Evolutionary conservation across 2,888 invertebrate species (phyloP), one percentile per base, ranked within the genome.

Genomic region (Eutolmus rufibarbis): DNA sequence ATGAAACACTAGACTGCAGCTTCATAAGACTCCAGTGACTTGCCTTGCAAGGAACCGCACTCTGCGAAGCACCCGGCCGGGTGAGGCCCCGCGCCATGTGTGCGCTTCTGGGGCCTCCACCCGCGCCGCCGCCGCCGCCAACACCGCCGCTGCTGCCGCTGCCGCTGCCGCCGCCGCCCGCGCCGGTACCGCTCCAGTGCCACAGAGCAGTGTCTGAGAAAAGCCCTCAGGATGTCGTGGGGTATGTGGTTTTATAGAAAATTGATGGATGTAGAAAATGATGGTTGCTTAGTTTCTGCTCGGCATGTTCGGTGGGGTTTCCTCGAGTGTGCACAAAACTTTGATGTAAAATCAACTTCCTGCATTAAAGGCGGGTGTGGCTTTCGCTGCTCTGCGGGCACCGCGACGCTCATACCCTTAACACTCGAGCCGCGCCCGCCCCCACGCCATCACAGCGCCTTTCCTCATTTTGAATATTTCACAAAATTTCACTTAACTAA

Each of bases 291-390:
- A 87, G 88, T 88, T 88, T 88, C 87, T 86, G 87, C 77, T 77
- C 51, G 56, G 77, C 56, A 34, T 79, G 79, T 88, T 74, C 74
- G 74, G 76, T 31, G 82, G 84, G 87, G 87, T 87, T 86, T 87
- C 87, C 23, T 86, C 79, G 87, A 86, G 81, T 87, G 57, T 86
- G 78, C 88, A 86, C 79, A 87, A 87, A 88, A 88, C 82, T 87
- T 88, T 88, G 84, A 86, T 87, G 86, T 87, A 87, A 88, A 88
- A 86, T 87, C 88, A 87, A 87, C 87, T 88, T 81, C 86, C 86
- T 85, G 74, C 74, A 85, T 85, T 85, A 85, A 85, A 85, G 46
- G 85, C 74, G 85, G 85, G 85, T 85, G 85, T 85, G 85, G 85
- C 85, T 74, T 85, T 74, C 34, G 85, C 31, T 74, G 31, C 43